A percentile compares a stretch with the other conserved stretches of the same genome.
These are phyloP conservation scores for Orycteropus afer DNA, from an alignment of 2,113 vertebrate genomes.

Conservation along the genomic window DNA sequence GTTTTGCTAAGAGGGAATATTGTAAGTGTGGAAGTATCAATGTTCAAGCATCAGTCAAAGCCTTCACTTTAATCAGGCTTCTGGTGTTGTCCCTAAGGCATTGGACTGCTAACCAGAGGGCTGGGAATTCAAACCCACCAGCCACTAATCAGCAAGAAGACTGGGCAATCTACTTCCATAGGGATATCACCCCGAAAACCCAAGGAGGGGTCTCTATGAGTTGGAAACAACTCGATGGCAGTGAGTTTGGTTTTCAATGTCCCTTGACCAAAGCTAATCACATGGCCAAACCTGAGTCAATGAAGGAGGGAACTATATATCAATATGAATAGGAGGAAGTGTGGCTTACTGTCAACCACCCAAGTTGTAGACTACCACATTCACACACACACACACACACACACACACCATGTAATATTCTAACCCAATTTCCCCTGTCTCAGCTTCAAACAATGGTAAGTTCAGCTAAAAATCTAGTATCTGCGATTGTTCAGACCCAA, in stretches of 20 bases:
- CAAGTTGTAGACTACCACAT: background rate
- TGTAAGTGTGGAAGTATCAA: background rate
- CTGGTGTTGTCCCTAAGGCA: too few species aligned
- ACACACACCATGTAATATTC: too few species aligned
- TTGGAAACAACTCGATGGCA: too few species aligned
- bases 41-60: background rate
- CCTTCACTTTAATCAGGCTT: background rate
- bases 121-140: too few species aligned
- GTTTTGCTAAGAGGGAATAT: background rate
- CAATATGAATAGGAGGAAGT: background rate
- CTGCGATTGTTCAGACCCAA: background rate
- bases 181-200: too few species aligned
- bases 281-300: background rate
- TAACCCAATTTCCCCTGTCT: background rate
- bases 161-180: too few species aligned
- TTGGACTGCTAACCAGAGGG: too few species aligned
- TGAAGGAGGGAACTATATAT: background rate
- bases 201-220: too few species aligned
- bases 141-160: too few species aligned
- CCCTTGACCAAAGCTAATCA: background rate
- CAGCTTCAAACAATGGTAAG: background rate
- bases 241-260: too few species aligned
- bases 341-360: background rate
- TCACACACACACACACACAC: too few species aligned
- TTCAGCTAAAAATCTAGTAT: background rate